Evolutionary conservation across 1,140 invertebrate genomes (phyloP).

Genomic region (Cotesia vestalis): DNA sequence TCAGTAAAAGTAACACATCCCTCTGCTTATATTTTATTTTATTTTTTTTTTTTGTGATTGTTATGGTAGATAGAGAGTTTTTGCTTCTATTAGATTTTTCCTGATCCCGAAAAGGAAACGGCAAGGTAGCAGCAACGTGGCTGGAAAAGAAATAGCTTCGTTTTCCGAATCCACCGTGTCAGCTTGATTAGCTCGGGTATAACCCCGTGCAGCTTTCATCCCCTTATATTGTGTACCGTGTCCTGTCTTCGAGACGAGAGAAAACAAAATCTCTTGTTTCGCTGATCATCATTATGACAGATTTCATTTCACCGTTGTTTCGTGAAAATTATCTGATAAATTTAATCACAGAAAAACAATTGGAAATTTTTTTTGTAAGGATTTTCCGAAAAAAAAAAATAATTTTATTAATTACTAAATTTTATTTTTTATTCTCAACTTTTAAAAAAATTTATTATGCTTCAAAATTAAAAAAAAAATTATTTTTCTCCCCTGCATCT

Average conservation of each 20-base stretch:
- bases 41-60: background rate
- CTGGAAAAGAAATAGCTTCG: slow-evolving; percentile 56
- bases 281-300: background rate
- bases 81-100: slow-evolving; percentile 16
- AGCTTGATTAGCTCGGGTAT: slow-evolving; percentile 49
- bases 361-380: too few species aligned
- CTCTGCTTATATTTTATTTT: background rate
- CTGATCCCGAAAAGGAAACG: slow-evolving; percentile 18
- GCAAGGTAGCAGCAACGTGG: slow-evolving; percentile 49
- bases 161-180: slow-evolving; percentile 53
- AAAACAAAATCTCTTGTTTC: slow-evolving; percentile 20
- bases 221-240: slow-evolving; percentile 8
- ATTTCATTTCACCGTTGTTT: background rate
- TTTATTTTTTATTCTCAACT: too few species aligned
- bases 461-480: too few species aligned
- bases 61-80: background rate
- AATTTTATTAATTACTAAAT: too few species aligned
- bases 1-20: slow-evolving; percentile 15
- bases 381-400: too few species aligned
- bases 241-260: slow-evolving; percentile 20
- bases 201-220: slow-evolving; percentile 27
- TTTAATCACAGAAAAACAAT: background rate
- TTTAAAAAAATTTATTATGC: too few species aligned
- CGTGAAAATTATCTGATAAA: background rate
- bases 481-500: too few species aligned